Evolutionary conservation across 2,797 vertebrate genomes (phyloP).

Genomic region (Lepilemur septentrionalis): DNA sequence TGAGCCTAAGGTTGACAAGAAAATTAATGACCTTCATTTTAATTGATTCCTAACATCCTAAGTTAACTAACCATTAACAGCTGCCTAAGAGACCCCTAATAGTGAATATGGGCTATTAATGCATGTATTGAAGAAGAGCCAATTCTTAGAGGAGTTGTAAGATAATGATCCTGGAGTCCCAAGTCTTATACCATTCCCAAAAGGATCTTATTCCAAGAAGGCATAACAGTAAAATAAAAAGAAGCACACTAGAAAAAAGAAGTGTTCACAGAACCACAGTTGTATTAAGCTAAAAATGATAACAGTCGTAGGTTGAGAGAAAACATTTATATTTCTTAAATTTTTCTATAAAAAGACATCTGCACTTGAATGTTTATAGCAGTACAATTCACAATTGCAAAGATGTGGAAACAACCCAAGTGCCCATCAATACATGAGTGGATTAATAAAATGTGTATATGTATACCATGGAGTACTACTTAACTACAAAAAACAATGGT

Average conservation of each 20-base stretch:
- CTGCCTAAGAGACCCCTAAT: not conserved
- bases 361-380: too few species aligned
- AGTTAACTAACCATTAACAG: not conserved
- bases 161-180: not conserved
- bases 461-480: too few species aligned
- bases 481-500: too few species aligned
- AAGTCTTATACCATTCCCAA: not conserved
- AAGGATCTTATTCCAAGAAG: not conserved
- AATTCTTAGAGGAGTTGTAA: not conserved
- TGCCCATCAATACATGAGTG: too few species aligned
- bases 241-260: not conserved
- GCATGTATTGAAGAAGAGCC: not conserved
- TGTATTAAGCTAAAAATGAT: not conserved
- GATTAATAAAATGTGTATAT: too few species aligned
- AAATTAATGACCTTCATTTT: slow-evolving; percentile 10
- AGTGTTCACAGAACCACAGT: not conserved
- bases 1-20: not conserved
- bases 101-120: not conserved
- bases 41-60: not conserved
- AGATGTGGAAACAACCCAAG: too few species aligned
- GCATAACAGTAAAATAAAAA: not conserved
- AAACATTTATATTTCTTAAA: not conserved
- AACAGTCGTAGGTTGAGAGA: not conserved
- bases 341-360: not conserved
- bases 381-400: too few species aligned